Base-by-base conservation (phyloP, 2,113 vertebrate genomes). In the Seriola aureovittata region DNA sequence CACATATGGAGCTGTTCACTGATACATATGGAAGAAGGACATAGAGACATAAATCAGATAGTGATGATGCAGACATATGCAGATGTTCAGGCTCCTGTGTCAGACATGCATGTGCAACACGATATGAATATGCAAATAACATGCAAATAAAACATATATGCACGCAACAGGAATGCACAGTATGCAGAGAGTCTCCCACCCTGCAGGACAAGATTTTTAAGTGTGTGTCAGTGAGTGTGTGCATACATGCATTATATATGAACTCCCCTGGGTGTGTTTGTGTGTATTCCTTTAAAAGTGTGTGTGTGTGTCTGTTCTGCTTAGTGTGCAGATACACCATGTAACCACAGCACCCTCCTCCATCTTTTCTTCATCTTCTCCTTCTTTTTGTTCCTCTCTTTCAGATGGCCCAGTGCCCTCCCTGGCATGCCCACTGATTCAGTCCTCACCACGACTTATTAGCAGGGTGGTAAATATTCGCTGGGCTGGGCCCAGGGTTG, bases 381-480 rank as follows among this genome's bases (percentile, higher is more conserved):
- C 7, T 23, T 23, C 25, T 23, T 52, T 4, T 38, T 13, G 29
- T 29, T 17, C 8, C 12, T 8, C 8, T 48, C 60, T 54, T 3
- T 0, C 8, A 10, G 4, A 1, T 40, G 32, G 32, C 72, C 32
- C 32, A 3, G 16, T 71, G 50, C 80, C 80, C 71, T 65, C 71
- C 54, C 14, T 38, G 65, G 81, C 70, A 65, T 38, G 59, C 44
- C 63, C 16, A 25, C 71, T 82, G 78, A 84, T 87, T 76, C 78
- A 74, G 66, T 76, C 81, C 66, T 67, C 76, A 62, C 75, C 73
- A 75, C 44, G 13, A 85, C 88, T 89, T 82, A 79, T 85, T 86
- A 89, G 60, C 71, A 71, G 79, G 81, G 85, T 85, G 87, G 77
- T 88, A 88, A 85, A 84, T 88, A 85, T 87, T 84, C 52, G 32